Evolutionary conservation across 2,113 vertebrate species (phyloP), one percentile per base, ranked within the genome.

Genomic region (Periophthalmodon schlosseri): DNA sequence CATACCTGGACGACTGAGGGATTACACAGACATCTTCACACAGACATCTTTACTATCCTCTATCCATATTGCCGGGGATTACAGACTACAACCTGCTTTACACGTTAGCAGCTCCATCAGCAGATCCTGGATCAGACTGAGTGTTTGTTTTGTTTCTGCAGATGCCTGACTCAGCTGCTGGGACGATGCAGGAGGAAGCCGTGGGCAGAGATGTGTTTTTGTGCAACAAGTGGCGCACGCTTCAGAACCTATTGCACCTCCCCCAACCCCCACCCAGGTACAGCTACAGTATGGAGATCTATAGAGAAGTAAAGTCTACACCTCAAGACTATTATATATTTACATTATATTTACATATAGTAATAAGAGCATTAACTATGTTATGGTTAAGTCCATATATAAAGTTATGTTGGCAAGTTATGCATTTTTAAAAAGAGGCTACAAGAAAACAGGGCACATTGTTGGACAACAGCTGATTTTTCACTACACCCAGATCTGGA

Each of bases 191-290:
- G 83, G 11, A 81, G 77, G 86, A 88, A 57, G 64, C 87, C 66
- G 46, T 70, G 58, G 39, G 54, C 39, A 39, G 49, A 70, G 16
- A n/a, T 63, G 44, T 39, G 70, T 60, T 46, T 70, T 28, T 74
- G 14, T 52, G 57, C 76, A 18, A 69, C 66, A 33, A 57, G 66
- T 68, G 61, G 72, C n/a, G 76, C 75, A 52, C 73, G 54, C 39
- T 70, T 73, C 70, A 89, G 83, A 69, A 71, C 61, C 15, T 75
- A 84, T 65, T 85, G 80, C 74, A 85, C 84, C 15, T 21, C 54
- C 36, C 2, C 69, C 20, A 21, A 5, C 46, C 20, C 82, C 50
- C 66, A 71, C 58, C 24, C 84, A 88, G 91, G 93, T 94, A 56
- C 18, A n/a, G 33, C 34, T 34, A 10, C 8, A 12, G 18, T 3